Evolutionary conservation across 2,888 invertebrate species (phyloP).

Genomic region (Nomada goodeniana): DNA sequence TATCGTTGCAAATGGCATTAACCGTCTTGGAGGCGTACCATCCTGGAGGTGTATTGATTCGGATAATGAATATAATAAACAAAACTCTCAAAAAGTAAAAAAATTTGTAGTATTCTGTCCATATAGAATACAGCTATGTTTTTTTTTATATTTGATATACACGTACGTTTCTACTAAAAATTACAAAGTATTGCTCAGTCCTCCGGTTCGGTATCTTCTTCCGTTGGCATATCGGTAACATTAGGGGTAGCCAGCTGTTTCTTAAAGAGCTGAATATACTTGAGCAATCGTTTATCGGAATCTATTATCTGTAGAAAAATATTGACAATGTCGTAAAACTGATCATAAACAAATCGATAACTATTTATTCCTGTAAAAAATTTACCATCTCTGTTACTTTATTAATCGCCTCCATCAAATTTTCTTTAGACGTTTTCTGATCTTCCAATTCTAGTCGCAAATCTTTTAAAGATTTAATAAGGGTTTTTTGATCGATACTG

Average conservation of each 20-base stretch:
- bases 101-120: too few species aligned
- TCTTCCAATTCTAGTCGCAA: slow-evolving; percentile 76
- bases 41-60: too few species aligned
- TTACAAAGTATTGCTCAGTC: slow-evolving; percentile 23
- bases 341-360: not conserved
- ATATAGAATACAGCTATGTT: too few species aligned
- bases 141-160: too few species aligned
- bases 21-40: too few species aligned
- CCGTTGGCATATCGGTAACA: not conserved
- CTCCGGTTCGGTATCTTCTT: slow-evolving; percentile 46
- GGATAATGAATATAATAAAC: too few species aligned
- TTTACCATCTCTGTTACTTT: slow-evolving; percentile 74
- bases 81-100: too few species aligned
- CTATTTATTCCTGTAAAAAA: not conserved
- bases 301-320: slow-evolving; percentile 60
- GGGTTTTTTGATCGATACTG: slow-evolving; percentile 70
- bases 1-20: too few species aligned
- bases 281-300: slow-evolving; percentile 66
- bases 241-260: slow-evolving; percentile 55
- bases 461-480: slow-evolving; percentile 77
- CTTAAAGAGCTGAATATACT: slow-evolving; percentile 70
- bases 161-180: too few species aligned
- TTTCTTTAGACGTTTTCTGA: slow-evolving; percentile 65
- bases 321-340: slow-evolving; percentile 11
- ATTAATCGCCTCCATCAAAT: slow-evolving; percentile 72